Evolutionary conservation across 2,797 vertebrate genomes (phyloP), one percentile per base, ranked within the genome.

Genomic region (Furcifer pardalis): DNA sequence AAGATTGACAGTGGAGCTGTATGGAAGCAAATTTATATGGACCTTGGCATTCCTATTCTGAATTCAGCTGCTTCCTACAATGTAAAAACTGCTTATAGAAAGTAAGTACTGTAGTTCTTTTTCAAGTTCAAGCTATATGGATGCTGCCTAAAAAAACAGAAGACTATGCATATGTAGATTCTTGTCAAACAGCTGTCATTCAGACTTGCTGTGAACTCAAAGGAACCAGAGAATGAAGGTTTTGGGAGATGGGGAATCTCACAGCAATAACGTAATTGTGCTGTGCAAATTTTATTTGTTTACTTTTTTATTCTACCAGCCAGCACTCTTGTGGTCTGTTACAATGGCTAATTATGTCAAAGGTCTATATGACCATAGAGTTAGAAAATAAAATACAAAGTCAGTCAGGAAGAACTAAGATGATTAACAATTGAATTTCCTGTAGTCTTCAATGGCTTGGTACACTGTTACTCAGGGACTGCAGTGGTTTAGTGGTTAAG

Each of bases 11-110:
- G 98, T 73, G 98, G 98, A 69, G 97, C 98, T 32, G 95, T 99
- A 90, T 99, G 98, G 98, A 99, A 99, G 94, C 98, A 99, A 96
- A 97, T 99, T 96, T 99, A 99, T 97, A 98, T 99, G 96, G 98
- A 99, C 94, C 97, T 99, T 91, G 98, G 98, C 92, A 99, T 99
- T 96, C 98, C 98, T 5, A 97, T 99, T 91, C 97, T 99, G 92
- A 99, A 99, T 95, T 99, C 98, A 0, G 98, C 98, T 89, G 98
- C 98, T n/a, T 99, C 98, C 63, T 99, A 99, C 96, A 99, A 99
- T 91, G 98, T 99, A 87, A 99, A 99, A 97, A 99, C 98, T 1
- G 98, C 98, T 66, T 99, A 99, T 95, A 98, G 95, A 96, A 99
- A 99, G 98, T 99, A 97, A 97, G 98, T 96, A n/a, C n/a, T n/a